A percentile compares a stretch with the other conserved stretches of the same genome.
Evolutionary conservation across 1,140 invertebrate species (phyloP).

Genomic region (Trichoplusia ni): DNA sequence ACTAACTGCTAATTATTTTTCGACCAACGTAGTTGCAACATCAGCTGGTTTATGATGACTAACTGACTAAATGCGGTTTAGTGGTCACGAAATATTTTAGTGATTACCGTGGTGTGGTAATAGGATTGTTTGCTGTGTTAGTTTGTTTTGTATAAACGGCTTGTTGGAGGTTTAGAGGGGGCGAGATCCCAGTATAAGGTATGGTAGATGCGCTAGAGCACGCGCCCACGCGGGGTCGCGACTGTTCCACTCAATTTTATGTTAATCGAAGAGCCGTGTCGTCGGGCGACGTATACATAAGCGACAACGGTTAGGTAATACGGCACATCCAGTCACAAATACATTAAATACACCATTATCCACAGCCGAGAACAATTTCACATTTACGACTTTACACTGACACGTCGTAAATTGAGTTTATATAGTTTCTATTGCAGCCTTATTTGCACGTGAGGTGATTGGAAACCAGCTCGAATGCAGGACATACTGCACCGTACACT

Average conservation of each 20-base stretch:
- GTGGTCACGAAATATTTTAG: slow-evolving; percentile 45
- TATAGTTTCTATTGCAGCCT: slow-evolving; percentile 53
- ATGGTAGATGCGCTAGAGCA: slow-evolving; percentile 31
- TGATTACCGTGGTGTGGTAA: slow-evolving; percentile 33
- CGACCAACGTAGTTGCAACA: slow-evolving; percentile 56
- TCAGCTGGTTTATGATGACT: slow-evolving; percentile 49
- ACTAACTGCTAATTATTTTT: slow-evolving; percentile 74
- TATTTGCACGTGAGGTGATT: slow-evolving; percentile 51
- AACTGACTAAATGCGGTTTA: slow-evolving; percentile 55
- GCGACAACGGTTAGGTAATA: slow-evolving; percentile 58
- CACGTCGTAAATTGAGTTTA: slow-evolving; percentile 65
- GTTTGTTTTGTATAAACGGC: slow-evolving; percentile 23
- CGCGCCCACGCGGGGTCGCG: slow-evolving; percentile 66
- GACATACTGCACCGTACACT: neutral
- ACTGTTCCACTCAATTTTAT: slow-evolving; percentile 68
- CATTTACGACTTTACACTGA: slow-evolving; percentile 70
- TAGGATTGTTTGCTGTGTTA: slow-evolving; percentile 15
- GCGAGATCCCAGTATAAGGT: slow-evolving; percentile 16
- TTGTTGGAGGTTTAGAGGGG: slow-evolving; percentile 17
- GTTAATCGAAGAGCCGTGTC: slow-evolving; percentile 80
- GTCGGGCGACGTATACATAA: slow-evolving; percentile 39
- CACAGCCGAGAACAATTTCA: slow-evolving; percentile 61
- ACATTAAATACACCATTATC: slow-evolving; percentile 65
- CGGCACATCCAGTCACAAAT: slow-evolving; percentile 52
- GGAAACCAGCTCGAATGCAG: slow-evolving; percentile 8